Evolutionary conservation across 2,888 invertebrate species (phyloP), one percentile per base, ranked within the genome.

Genomic region (Heliconius aoede): DNA sequence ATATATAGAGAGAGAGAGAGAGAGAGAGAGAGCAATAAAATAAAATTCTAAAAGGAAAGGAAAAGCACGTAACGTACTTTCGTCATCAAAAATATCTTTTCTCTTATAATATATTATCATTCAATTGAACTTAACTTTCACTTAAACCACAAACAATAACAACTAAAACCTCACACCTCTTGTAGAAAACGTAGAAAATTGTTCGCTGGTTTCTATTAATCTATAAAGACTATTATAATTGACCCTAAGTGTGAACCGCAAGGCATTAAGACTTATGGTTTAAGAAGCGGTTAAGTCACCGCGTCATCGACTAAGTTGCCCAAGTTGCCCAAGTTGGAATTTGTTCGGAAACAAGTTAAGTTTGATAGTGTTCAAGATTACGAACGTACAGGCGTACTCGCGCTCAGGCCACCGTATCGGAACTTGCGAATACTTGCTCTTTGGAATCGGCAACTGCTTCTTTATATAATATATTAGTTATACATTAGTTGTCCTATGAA

Each of bases 351-450:
- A 81, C 78, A 78, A 78, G 78, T 74, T 72, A 81, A 79, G 77
- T 80, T 79, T 73, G 77, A 81, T 82, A 78, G 80, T 77, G 73
- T 74, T 80, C 76, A 65, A 79, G 81, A 76, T 81, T 74, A 80
- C 74, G 72, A 64, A 72, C n/a, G n/a, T n/a, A n/a, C n/a, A n/a
- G n/a, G n/a, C n/a, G 78, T 80, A 75, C 76, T 76, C 71, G 76
- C 76, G 74, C 73, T 78, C 69, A 24, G 71, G 40, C 72, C 65
- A 76, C 65, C 67, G 76, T 74, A 79, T 76, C 72, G 73, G 68
- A 79, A 79, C 76, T 79, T 74, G 76, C 36, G 60, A 73, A 78
- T 74, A 72, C 68, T 74, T 76, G 68, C 61, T 72, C 46, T 67
- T n/a, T 40, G n/a, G 40, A 76, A 72, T 69, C 74, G 69, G 72